phyloP scores from a whole-genome alignment of 2,888 invertebrate species.

The Synanthedon andrenaeformis region DNA sequence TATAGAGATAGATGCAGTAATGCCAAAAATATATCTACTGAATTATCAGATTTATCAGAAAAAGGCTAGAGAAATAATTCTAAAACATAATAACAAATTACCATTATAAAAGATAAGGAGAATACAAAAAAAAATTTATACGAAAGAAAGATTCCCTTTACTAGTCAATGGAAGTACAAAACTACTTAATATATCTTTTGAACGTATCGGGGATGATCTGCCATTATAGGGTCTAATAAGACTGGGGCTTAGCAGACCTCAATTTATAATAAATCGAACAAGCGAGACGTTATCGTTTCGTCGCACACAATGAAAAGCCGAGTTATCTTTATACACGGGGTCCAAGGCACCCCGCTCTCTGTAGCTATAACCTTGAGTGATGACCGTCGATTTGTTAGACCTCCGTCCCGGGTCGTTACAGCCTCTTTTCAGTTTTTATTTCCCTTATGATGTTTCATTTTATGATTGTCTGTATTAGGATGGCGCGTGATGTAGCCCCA shows the following conservation, averaged over 20 bases:
- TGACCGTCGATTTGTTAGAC: slow-evolving; percentile 64
- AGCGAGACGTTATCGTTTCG: slow-evolving; percentile 29
- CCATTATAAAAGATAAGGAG: no score
- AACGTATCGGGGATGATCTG: not conserved
- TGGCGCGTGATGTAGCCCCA: slow-evolving; percentile 40
- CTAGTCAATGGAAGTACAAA: no score
- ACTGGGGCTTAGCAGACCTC: slow-evolving; percentile 31
- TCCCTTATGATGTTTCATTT: slow-evolving; percentile 63
- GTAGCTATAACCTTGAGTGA: slow-evolving; percentile 57
- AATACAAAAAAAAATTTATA: no score
- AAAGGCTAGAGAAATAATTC: no score
- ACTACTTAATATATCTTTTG: not conserved
- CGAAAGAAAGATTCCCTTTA: no score
- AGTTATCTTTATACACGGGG: slow-evolving; percentile 39
- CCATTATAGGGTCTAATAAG: slow-evolving; percentile 40
- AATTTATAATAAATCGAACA: slow-evolving; percentile 58
- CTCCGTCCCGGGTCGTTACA: slow-evolving; percentile 51
- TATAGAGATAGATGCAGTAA: no score
- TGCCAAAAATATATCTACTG: no score
- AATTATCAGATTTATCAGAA: no score
- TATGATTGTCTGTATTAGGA: slow-evolving; percentile 57
- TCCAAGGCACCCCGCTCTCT: slow-evolving; percentile 26
- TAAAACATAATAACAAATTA: no score
- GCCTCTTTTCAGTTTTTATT: slow-evolving; percentile 64
- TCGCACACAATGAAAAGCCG: slow-evolving; percentile 50